Base-by-base conservation (phyloP, 1,140 invertebrate genomes). In the Pantala flavescens region DNA sequence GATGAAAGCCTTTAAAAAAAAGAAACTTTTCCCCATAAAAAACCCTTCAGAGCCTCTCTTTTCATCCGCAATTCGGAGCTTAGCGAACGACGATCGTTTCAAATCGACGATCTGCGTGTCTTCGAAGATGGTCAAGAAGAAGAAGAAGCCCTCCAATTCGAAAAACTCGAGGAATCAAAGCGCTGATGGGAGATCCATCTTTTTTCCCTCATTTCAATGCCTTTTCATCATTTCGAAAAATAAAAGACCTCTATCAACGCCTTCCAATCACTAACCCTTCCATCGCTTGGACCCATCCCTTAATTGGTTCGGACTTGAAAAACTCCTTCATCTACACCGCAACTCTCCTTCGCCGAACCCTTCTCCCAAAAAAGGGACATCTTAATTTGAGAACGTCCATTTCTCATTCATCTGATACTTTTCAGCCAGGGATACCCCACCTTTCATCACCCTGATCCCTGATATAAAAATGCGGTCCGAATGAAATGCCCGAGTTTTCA, bases 381-480 rank as follows among this genome's bases (percentile, higher is more conserved):
- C 49, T 63, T 63, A 63, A 63, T 63, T 63, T 63, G 16, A 21
- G 49, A 63, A 63, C 49, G 49, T 16, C 49, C 49, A 63, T 63
- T 21, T 63, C n/a, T 63, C 49, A 63, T 63, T 63, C 49, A 63
- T 63, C 49, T 63, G 49, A 63, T 63, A 63, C 49, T 63, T 63
- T 63, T 12, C 12, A 5, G 5, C 16, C 49, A 63, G 3, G 16
- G 49, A 63, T 63, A 63, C 14, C 12, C 49, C 49, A 63, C 49
- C 49, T 21, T 63, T 63, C n/a, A 63, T 63, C 49, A 3, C 49
- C 49, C 49, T 21, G n/a, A 63, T 16, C 49, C 12, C 49, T 63
- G 49, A 63, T 63, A 63, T 19, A 63, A 63, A 63, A 63, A 63
- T 21, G 5, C 49, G 3, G n/a, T 21, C 49, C 49, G n/a, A 63